Base-by-base conservation (phyloP, 2,888 invertebrate species). In the Drosophila nr. perissopoda region DNA sequence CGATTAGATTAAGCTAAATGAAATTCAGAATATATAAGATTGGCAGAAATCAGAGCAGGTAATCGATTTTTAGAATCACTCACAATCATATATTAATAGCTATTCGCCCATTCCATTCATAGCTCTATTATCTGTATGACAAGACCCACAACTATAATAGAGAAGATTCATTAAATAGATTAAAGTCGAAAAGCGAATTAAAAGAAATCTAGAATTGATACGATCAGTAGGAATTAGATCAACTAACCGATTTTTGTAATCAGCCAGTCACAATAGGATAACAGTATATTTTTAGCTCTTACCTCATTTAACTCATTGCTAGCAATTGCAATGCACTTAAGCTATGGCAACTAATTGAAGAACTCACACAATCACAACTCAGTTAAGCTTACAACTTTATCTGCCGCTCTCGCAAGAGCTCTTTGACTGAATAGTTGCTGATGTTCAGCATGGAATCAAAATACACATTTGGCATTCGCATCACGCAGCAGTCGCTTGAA, bases 401-500 rank as follows among this genome's bases (percentile, higher is more conserved):
- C 53, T 31, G 29, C 48, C 10, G 6, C 40, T 29, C 13, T 31
- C 21, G 13, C 31, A 25, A 36, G 48, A 21, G 13, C 53, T 2
- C 7, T 13, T 13, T 38, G 42, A 25, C 13, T 53, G 25, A n/a
- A 25, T 16, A 45, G 25, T 13, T n/a, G n/a, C 16, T 33, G 48
- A 40, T 64, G 18, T 40, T 5, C 8, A 4, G 21, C 25, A 27
- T 13, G 21, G 33, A 29, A 49, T 54, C 63, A 29, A 49, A 61
- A 64, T 64, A 45, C 27, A 21, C 53, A 64, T 52, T 42, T 38
- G 31, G 38, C 51, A 76, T 75, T 64, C 71, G 48, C 48, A 62
- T 68, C 80, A 80, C 80, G 80, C 72, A 80, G 52, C 63, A 74
- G 69, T 72, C 65, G 67, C 64, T 68, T 69, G 65, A 73, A 72